These are phyloP conservation scores for Sprattus sprattus DNA, from an alignment of 2,113 vertebrate species.

Conservation along the genomic window DNA sequence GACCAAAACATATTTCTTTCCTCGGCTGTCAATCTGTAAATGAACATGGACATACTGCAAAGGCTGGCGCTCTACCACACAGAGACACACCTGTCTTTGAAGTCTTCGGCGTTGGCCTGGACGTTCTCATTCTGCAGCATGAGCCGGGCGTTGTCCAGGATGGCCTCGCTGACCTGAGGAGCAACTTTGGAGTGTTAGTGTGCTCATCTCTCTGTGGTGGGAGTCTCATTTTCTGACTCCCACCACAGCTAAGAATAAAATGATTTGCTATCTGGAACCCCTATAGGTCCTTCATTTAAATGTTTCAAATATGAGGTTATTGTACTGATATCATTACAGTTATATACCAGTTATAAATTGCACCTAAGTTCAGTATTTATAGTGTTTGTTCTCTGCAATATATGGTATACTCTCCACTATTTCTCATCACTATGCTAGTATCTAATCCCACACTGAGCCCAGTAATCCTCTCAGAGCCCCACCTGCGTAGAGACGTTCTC, in stretches of 20 bases:
- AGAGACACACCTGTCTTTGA: constrained; percentile 79
- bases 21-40: neutral
- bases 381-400: neutral
- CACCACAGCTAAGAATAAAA: neutral
- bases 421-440: neutral
- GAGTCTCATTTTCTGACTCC: neutral
- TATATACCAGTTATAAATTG: neutral
- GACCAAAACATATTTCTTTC: neutral
- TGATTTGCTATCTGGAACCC: neutral
- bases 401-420: neutral
- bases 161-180: constrained; percentile 84
- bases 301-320: neutral
- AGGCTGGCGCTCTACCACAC: neutral
- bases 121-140: constrained; percentile 89
- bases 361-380: neutral
- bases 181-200: neutral
- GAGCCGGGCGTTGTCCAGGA: constrained; percentile 87
- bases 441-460: too few relatives aligned
- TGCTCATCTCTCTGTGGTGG: too few relatives aligned
- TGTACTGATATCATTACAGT: neutral
- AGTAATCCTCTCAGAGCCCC: constrained; percentile 34
- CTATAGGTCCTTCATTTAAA: neutral
- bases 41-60: neutral
- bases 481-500: constrained; percentile 86
- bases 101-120: constrained; percentile 88